Evolutionary conservation across 1,140 invertebrate species (phyloP).

Genomic region (Whitmania pigra): DNA sequence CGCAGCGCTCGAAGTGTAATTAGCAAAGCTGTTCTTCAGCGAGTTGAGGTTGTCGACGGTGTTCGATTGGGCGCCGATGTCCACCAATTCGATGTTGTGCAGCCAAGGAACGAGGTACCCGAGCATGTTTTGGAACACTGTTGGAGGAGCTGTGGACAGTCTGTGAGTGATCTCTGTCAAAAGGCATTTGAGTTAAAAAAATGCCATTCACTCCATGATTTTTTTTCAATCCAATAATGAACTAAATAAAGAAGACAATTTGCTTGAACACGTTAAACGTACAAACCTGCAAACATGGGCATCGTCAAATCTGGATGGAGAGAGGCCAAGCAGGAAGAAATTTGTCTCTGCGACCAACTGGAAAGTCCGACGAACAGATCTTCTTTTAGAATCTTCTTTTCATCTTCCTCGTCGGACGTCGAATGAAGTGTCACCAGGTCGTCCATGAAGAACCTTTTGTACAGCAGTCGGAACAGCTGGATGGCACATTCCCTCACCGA

Average conservation of each 20-base stretch:
- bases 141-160: conserved; percentile 82
- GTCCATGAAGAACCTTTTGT: conserved; percentile 80
- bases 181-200: no score
- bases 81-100: conserved; percentile 94
- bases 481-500: conserved; percentile 79
- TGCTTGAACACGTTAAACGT: neutral
- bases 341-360: conserved; percentile 76
- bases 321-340: conserved; percentile 78
- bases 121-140: conserved; percentile 72
- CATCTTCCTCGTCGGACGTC: conserved; percentile 21
- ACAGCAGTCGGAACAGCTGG: conserved; percentile 80
- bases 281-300: conserved; percentile 91
- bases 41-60: conserved; percentile 35
- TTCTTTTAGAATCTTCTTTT: conserved; percentile 54
- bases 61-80: conserved; percentile 57
- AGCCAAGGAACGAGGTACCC: conserved; percentile 91
- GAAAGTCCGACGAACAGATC: conserved; percentile 70
- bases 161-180: conserved; percentile 79
- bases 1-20: neutral
- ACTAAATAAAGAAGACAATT: neutral
- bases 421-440: conserved; percentile 43
- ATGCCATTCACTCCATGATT: neutral
- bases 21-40: conserved; percentile 31
- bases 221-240: neutral
- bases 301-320: conserved; percentile 92